phyloP scores from a whole-genome alignment of 2,888 invertebrate genomes.

The Temnothorax ravouxi region DNA sequence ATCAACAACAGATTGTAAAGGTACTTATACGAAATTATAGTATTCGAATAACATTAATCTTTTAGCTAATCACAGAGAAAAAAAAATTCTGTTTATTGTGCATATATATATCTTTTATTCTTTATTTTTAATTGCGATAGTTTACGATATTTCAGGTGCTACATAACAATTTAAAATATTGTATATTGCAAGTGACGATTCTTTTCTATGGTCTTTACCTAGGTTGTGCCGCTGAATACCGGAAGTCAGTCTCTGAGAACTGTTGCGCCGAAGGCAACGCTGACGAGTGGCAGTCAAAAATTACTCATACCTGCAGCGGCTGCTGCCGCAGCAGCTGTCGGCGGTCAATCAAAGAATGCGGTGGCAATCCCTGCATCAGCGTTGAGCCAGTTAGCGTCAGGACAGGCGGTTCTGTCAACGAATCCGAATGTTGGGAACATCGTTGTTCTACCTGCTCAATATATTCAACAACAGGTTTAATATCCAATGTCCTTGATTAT shows the following conservation, averaged over 20 bases:
- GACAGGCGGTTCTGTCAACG: constrained; percentile 84
- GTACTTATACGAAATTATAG: constrained; percentile 68
- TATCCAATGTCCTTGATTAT: constrained; percentile 6
- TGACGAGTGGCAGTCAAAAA: constrained; percentile 84
- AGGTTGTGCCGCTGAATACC: constrained; percentile 84
- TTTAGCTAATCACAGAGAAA: neutral
- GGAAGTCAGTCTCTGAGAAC: constrained; percentile 82
- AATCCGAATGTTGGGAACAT: constrained; percentile 86
- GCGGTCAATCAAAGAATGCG: constrained; percentile 81
- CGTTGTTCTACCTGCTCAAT: constrained; percentile 89
- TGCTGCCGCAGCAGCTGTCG: constrained; percentile 80
- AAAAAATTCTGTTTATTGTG: neutral
- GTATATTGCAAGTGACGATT: neutral
- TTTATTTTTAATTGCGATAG: neutral
- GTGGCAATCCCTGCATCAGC: constrained; percentile 86
- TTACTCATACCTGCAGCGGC: constrained; percentile 85
- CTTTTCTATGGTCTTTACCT: constrained; percentile 21
- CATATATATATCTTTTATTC: no score
- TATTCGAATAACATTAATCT: constrained; percentile 10
- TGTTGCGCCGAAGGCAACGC: constrained; percentile 85
- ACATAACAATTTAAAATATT: constrained; percentile 12
- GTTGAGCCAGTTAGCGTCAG: constrained; percentile 85
- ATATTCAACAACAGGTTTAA: constrained; percentile 86
- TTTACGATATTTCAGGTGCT: neutral
- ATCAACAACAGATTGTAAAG: constrained; percentile 84